A percentile compares a stretch with the other conserved stretches of the same genome.
phyloP scores from a whole-genome alignment of 2,888 invertebrate species.

The Camptogramma bilineatum region DNA sequence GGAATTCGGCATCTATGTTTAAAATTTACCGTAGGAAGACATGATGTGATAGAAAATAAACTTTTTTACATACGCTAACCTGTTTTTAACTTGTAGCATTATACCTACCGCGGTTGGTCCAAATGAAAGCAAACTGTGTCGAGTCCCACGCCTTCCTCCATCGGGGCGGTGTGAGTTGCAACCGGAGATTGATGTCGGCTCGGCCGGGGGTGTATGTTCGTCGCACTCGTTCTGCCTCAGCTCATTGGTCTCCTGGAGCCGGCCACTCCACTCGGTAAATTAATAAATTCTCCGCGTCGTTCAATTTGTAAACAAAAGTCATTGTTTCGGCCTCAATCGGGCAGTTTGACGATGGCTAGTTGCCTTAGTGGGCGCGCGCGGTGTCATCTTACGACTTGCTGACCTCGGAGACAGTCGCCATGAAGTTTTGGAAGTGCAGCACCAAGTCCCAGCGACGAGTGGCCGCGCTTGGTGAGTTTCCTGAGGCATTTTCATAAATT shows the following conservation, averaged over 20 bases:
- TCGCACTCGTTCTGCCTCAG: conserved; percentile 68
- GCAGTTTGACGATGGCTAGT: conserved; percentile 75
- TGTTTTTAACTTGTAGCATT: conserved; percentile 51
- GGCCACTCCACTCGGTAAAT: conserved; percentile 71
- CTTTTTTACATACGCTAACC: conserved; percentile 83
- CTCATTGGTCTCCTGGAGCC: conserved; percentile 67
- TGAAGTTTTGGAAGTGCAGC: conserved; percentile 82
- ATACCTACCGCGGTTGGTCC: conserved; percentile 36
- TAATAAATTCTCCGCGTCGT: conserved; percentile 75
- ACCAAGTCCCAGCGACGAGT: conserved; percentile 64
- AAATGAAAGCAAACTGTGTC: conserved; percentile 55
- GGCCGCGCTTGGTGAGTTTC: conserved; percentile 63
- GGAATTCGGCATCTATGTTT: conserved; percentile 79
- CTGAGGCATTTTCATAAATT: conserved; percentile 2
- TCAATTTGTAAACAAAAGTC: conserved; percentile 82
- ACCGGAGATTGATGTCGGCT: conserved; percentile 60
- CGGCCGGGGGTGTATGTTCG: conserved; percentile 67
- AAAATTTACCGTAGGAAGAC: conserved; percentile 80
- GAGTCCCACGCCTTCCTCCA: conserved; percentile 76
- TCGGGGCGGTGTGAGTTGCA: conserved; percentile 48
- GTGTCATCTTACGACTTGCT: conserved; percentile 58
- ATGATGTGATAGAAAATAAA: conserved; percentile 84
- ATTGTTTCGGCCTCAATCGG: conserved; percentile 78
- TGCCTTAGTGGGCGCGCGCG: conserved; percentile 70
- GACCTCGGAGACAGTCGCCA: conserved; percentile 54